Percentiles rank a stretch among this genome's conserved stretches.
These are phyloP conservation scores for Mohoua ochrocephala DNA, from an alignment of 2,113 vertebrate species.

Conservation along the genomic window DNA sequence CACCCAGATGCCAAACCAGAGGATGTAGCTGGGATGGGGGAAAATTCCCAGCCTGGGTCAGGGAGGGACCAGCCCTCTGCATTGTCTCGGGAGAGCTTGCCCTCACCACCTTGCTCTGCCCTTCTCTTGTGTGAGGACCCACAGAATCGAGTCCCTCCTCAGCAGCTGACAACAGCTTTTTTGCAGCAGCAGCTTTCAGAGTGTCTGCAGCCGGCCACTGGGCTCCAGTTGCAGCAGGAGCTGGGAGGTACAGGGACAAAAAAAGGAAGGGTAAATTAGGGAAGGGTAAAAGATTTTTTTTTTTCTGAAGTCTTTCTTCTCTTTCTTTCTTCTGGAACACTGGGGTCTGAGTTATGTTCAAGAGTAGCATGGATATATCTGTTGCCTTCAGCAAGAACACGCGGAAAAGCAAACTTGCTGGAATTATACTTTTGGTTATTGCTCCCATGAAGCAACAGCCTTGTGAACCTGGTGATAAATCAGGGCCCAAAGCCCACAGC, in stretches of 20 bases:
- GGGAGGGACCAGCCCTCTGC: neutral
- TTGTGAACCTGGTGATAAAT: conserved; percentile 42
- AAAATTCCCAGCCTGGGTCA: neutral
- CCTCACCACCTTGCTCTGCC: neutral
- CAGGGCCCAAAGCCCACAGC: neutral
- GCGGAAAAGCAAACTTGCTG: neutral
- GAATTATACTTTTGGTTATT: conserved; percentile 47
- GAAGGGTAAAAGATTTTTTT: neutral
- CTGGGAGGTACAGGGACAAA: neutral
- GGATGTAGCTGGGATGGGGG: neutral
- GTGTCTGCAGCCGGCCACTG: accelerated
- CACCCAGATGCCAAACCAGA: neutral
- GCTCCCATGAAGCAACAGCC: conserved; percentile 1
- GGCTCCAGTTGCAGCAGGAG: neutral
- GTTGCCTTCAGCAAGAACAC: neutral
- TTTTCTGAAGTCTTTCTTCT: neutral
- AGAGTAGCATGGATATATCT: neutral
- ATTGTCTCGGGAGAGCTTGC: neutral
- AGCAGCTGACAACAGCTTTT: accelerated
- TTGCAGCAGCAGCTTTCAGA: neutral
- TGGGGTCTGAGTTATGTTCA: neutral
- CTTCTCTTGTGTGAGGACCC: neutral
- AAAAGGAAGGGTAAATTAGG: neutral
- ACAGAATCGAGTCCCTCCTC: accelerated
- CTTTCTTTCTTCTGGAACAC: neutral